Base-by-base conservation (phyloP, 1,140 invertebrate genomes). In the Bilobella aurantiaca region DNA sequence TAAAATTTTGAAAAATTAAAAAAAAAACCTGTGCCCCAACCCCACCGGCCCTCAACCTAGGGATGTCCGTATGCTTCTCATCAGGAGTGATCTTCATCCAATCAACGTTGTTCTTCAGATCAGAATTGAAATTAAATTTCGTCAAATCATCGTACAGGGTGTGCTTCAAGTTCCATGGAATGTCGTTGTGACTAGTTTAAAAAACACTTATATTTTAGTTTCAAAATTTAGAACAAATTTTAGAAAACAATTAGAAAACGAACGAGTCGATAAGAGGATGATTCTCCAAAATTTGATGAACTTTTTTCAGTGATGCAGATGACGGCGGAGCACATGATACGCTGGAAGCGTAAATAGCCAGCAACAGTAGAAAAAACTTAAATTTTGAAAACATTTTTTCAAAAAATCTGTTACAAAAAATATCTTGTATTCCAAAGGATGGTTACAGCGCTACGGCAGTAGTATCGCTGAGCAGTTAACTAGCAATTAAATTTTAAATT, bases 101-200 rank as follows among this genome's bases (percentile, higher is more conserved):
- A 63, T 89, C 87, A 64, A 89, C 84, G 49, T 87, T 81, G 42
- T 82, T 79, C 59, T 83, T 83, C 32, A 93, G 80, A 74, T 90
- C 85, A 61, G 83, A 82, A 73, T 85, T 87, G 63, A 93, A 82
- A 77, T 93, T 89, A 34, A 92, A 84, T 63, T 84, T 82, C 53
- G 85, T 83, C 57, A 95, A 81, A 76, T 87, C 86, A 78, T 91
- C 93, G 77, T 90, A 85, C 65, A 88, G 83, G 76, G 87, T 87
- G 74, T 86, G 87, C 68, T 88, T 80, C 68, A 90, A 84, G 74
- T 90, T 89, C 86, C 87, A 91, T 47, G 91, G 86, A 74, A 93
- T 82, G 78, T 93, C 90, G 77, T 93, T 93, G 78, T 93, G 90
- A 59, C 90, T 91, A 77, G 5, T 28, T 30, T 32, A 27, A 30